These are phyloP conservation scores for Periplaneta americana DNA, from an alignment of 1,140 invertebrate genomes.

Conservation along the genomic window DNA sequence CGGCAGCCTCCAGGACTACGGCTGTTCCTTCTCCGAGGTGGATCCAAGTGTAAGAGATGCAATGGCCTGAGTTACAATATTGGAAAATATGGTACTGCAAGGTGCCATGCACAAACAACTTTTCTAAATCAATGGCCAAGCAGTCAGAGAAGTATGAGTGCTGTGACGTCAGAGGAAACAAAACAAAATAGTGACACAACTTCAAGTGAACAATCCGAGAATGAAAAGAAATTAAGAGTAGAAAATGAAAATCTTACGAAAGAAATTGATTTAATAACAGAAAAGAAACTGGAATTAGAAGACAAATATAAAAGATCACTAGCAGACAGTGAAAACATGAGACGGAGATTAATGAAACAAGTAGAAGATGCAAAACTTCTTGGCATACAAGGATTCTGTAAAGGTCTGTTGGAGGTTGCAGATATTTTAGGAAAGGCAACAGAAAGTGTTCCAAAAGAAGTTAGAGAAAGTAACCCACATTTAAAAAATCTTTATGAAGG, in stretches of 20 bases:
- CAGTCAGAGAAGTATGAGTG: background rate
- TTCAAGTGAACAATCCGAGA: background rate
- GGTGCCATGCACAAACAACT: background rate
- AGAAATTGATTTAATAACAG: background rate
- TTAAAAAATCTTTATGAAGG: conserved; percentile 89
- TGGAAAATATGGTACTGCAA: no score
- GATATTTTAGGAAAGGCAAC: conserved; percentile 87
- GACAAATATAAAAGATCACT: conserved; percentile 90
- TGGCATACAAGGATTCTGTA: conserved; percentile 96
- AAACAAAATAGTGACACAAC: background rate
- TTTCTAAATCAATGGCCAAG: background rate
- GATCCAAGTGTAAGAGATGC: no score
- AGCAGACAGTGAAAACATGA: conserved; percentile 92
- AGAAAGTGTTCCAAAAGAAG: conserved; percentile 79
- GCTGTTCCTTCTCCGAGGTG: no score
- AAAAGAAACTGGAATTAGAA: conserved; percentile 4
- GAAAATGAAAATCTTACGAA: conserved; percentile 2
- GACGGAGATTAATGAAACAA: conserved; percentile 82
- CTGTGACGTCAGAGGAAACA: conserved; percentile 1
- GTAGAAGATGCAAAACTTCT: conserved; percentile 91
- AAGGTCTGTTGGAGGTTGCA: conserved; percentile 93
- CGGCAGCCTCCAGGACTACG: no score
- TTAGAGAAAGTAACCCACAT: conserved; percentile 69
- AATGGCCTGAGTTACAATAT: no score
- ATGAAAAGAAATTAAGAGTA: background rate